A percentile compares a stretch with the other conserved stretches of the same genome.
phyloP scores from a whole-genome alignment of 2,113 vertebrate species.

The Periophthalmus modestus region DNA sequence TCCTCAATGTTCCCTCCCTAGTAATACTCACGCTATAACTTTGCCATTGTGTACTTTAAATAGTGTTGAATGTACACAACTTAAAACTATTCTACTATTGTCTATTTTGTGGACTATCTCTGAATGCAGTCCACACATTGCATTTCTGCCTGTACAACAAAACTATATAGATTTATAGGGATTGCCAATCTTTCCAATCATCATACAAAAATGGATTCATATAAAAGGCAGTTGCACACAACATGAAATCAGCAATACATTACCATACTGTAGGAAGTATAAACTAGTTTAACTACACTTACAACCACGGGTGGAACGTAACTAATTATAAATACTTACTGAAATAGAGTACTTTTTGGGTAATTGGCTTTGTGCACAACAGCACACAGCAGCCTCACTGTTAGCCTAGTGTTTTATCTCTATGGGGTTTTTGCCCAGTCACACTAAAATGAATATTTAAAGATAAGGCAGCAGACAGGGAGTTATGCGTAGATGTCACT shows the following conservation, averaged over 20 bases:
- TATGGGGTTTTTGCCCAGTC: too few relatives aligned
- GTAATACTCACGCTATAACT: not conserved
- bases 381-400: too few relatives aligned
- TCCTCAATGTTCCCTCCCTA: not conserved
- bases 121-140: conserved; percentile 25
- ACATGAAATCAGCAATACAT: not conserved
- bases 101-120: conserved; percentile 26
- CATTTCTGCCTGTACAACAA: not conserved
- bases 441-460: too few relatives aligned
- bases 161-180: not conserved
- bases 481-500: too few relatives aligned
- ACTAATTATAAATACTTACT: too few relatives aligned
- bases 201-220: not conserved
- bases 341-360: too few relatives aligned
- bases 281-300: not conserved
- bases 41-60: not conserved
- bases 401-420: too few relatives aligned
- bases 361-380: too few relatives aligned
- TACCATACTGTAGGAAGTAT: not conserved
- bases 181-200: not conserved
- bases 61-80: not conserved
- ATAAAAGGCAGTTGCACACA: not conserved
- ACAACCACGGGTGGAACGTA: too few relatives aligned
- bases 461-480: too few relatives aligned
- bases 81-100: conserved; percentile 4